These are phyloP conservation scores for Globodera rostochiensis DNA, from an alignment of 1,140 invertebrate genomes.

Conservation along the genomic window DNA sequence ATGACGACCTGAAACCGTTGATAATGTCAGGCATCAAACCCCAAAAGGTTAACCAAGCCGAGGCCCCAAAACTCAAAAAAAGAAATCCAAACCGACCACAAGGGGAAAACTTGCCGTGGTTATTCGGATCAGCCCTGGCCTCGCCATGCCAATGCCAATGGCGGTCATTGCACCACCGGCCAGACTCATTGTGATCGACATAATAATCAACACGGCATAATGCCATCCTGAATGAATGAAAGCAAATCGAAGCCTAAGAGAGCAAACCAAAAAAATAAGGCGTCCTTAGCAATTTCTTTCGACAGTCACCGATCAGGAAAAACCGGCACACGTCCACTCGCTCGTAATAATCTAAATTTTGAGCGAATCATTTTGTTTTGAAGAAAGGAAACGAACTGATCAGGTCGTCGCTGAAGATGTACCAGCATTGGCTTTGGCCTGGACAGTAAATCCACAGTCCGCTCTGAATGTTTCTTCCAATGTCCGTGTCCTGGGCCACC, in stretches of 20 bases:
- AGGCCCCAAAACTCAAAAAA: no score
- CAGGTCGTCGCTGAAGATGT: slow-evolving; percentile 62
- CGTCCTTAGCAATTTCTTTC: slow-evolving; percentile 61
- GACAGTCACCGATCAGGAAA: slow-evolving; percentile 61
- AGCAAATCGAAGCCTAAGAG: background rate
- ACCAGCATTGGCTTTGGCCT: slow-evolving; percentile 60
- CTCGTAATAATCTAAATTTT: slow-evolving; percentile 52
- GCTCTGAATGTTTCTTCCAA: slow-evolving; percentile 50
- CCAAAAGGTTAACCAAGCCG: no score
- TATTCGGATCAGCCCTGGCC: slow-evolving; percentile 35
- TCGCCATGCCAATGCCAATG: slow-evolving; percentile 47
- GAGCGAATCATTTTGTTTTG: background rate
- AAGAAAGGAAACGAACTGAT: slow-evolving; percentile 48
- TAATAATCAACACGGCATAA: slow-evolving; percentile 62
- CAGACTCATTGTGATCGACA: slow-evolving; percentile 49
- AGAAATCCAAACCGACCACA: no score
- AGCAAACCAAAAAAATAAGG: slow-evolving; percentile 62
- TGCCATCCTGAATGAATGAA: slow-evolving; percentile 58
- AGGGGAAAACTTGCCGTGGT: slow-evolving; percentile 27
- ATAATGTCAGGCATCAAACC: no score
- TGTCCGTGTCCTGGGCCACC: slow-evolving; percentile 59
- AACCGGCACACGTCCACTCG: slow-evolving; percentile 63
- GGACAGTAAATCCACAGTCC: slow-evolving; percentile 64
- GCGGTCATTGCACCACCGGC: slow-evolving; percentile 37
- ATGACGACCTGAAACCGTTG: slow-evolving; percentile 39